Conservation (phyloP, 2,888 invertebrate genomes). For the Malacosoma neustria region DNA sequence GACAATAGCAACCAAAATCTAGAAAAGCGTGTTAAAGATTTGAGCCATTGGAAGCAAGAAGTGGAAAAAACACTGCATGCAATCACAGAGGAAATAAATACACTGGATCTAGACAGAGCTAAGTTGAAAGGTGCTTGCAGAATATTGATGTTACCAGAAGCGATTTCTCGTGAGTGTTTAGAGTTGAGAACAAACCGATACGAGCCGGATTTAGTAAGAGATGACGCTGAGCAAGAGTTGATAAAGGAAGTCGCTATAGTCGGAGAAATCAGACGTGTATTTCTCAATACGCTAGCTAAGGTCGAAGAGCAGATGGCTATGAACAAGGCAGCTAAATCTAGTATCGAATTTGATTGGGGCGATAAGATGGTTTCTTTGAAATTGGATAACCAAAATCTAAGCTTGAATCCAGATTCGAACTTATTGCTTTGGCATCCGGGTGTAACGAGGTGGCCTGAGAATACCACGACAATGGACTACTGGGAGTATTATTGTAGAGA, state of each 20-base stretch:
- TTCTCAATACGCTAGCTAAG: constrained; percentile 77
- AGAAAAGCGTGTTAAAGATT: constrained; percentile 33
- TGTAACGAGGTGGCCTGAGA: constrained; percentile 85
- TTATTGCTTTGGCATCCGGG: constrained; percentile 85
- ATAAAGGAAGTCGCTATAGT: constrained; percentile 85
- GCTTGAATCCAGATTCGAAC: constrained; percentile 78
- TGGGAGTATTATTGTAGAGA: constrained; percentile 90
- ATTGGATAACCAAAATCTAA: constrained; percentile 79
- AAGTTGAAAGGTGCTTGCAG: constrained; percentile 79
- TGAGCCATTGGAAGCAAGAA: constrained; percentile 81
- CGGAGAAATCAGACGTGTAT: constrained; percentile 78
- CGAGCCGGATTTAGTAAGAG: constrained; percentile 85
- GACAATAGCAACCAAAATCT: constrained; percentile 54
- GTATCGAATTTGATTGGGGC: constrained; percentile 91
- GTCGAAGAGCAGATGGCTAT: constrained; percentile 81
- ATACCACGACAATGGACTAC: constrained; percentile 79
- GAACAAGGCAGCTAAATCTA: constrained; percentile 84
- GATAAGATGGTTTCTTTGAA: constrained; percentile 87
- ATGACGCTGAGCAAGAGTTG: constrained; percentile 86
- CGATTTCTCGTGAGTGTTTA: constrained; percentile 82
- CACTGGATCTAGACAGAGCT: constrained; percentile 77
- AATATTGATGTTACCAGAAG: constrained; percentile 81
- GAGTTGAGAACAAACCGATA: constrained; percentile 80
- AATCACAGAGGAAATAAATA: constrained; percentile 78
- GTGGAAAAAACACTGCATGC: constrained; percentile 77